Conservation (phyloP, 2,888 invertebrate genomes). For the Philonicus albiceps region DNA sequence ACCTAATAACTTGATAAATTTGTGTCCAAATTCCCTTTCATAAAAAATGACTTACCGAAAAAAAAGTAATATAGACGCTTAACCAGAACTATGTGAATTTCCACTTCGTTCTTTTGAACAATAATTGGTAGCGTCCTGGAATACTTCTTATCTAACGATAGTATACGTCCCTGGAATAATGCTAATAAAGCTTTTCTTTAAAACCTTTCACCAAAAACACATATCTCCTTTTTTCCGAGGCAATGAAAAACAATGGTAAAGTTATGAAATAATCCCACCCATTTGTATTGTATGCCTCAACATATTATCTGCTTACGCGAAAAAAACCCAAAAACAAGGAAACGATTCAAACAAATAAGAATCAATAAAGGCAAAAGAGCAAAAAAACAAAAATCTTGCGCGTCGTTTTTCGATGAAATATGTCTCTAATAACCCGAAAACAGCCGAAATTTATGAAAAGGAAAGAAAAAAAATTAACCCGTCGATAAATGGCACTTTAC, state of each 20-base stretch:
- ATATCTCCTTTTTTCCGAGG: background rate
- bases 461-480: background rate
- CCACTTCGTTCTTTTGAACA: background rate
- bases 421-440: background rate
- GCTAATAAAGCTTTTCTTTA: background rate
- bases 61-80: too few species aligned
- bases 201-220: background rate
- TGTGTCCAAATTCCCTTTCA: background rate
- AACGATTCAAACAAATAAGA: background rate
- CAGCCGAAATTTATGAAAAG: background rate
- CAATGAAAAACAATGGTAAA: background rate
- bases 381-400: background rate
- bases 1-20: too few species aligned
- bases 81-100: too few species aligned
- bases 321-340: background rate
- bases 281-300: background rate
- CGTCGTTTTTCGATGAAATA: background rate
- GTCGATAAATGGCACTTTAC: background rate
- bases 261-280: background rate
- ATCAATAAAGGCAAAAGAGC: background rate
- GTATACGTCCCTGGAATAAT: background rate
- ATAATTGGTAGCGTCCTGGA: background rate
- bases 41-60: background rate
- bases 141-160: background rate
- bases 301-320: background rate